phyloP scores from a whole-genome alignment of 2,888 invertebrate species.

The Caenorhabditis sp. region DNA sequence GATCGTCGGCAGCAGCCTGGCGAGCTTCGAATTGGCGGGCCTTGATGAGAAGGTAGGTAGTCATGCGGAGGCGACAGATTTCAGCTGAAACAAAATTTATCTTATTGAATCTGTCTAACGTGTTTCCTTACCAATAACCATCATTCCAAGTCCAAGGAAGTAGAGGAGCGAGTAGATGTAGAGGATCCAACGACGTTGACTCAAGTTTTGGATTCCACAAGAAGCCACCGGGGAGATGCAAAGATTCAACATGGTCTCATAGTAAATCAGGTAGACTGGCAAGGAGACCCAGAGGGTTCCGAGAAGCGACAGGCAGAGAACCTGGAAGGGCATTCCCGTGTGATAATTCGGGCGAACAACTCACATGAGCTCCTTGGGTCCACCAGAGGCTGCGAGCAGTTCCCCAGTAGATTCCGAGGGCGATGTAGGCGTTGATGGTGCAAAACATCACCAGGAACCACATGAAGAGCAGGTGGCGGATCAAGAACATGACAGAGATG shows the following conservation, averaged over 20 bases:
- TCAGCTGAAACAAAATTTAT: slow-evolving; percentile 40
- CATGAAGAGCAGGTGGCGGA: slow-evolving; percentile 46
- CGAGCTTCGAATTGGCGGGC: slow-evolving; percentile 19
- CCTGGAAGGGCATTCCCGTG: neutral
- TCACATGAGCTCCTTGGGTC: slow-evolving; percentile 36
- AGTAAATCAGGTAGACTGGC: slow-evolving; percentile 29
- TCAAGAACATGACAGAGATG: slow-evolving; percentile 43
- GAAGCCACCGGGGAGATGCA: slow-evolving; percentile 7
- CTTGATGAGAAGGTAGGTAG: slow-evolving; percentile 39
- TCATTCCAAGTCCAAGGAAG: slow-evolving; percentile 47
- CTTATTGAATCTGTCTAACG: neutral
- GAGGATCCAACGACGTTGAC: slow-evolving; percentile 26
- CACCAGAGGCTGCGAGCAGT: slow-evolving; percentile 30
- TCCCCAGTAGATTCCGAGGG: slow-evolving; percentile 41
- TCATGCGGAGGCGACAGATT: slow-evolving; percentile 37
- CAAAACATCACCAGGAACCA: slow-evolving; percentile 50
- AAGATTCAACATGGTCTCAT: slow-evolving; percentile 35
- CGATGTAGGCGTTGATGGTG: slow-evolving; percentile 42
- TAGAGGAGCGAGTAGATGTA: slow-evolving; percentile 41
- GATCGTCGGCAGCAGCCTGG: slow-evolving; percentile 14
- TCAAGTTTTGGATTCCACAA: slow-evolving; percentile 15
- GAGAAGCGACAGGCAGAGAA: slow-evolving; percentile 24
- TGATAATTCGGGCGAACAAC: neutral
- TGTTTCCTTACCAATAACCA: slow-evolving; percentile 29
- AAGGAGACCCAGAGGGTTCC: slow-evolving; percentile 32